Percentiles rank a stretch among this genome's conserved stretches.
Evolutionary conservation across 2,113 vertebrate species (phyloP).

Genomic region (Hyperopisus bebe): DNA sequence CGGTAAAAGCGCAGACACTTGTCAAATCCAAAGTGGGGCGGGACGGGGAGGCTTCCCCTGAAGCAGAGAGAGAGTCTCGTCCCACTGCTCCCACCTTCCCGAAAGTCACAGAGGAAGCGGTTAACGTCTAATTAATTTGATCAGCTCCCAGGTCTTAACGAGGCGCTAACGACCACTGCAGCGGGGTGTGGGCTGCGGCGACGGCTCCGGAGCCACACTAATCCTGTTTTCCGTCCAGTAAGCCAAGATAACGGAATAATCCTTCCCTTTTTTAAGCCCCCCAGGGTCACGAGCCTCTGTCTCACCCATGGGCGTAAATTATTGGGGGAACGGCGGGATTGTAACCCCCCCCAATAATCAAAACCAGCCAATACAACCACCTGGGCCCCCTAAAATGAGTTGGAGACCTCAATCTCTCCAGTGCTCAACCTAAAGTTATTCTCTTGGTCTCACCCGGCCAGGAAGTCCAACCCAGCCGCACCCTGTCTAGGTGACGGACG

Average conservation of each 20-base stretch:
- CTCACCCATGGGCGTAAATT: neutral
- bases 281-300: neutral
- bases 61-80: neutral
- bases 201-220: constrained; percentile 6
- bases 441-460: neutral
- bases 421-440: neutral
- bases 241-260: neutral
- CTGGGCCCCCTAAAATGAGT: neutral
- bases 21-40: neutral
- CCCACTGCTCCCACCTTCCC: constrained; percentile 12
- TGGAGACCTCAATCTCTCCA: neutral
- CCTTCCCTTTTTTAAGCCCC: neutral
- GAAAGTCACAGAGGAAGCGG: constrained; percentile 34
- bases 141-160: constrained; percentile 36
- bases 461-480: neutral
- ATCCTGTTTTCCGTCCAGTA: constrained; percentile 17
- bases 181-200: constrained; percentile 10
- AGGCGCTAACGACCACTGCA: constrained; percentile 26
- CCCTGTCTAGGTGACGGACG: neutral
- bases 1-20: neutral
- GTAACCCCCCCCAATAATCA: neutral
- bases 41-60: neutral
- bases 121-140: constrained; percentile 37
- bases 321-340: neutral
- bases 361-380: neutral